Evolutionary conservation across 2,888 invertebrate species (phyloP).

Genomic region (Drosophila meridionalis): DNA sequence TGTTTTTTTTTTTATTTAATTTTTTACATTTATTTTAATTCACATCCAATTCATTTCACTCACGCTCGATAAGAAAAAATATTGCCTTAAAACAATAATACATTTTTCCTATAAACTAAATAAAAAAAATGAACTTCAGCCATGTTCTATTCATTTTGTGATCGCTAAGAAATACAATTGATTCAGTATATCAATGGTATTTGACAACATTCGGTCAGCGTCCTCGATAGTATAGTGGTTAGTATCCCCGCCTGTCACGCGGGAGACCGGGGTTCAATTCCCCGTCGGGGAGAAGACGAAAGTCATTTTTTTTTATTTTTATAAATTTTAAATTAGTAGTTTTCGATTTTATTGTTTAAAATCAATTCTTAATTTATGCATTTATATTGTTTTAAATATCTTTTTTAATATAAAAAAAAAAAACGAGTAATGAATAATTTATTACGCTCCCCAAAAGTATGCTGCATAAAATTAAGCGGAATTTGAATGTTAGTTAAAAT

Average conservation of each 20-base stretch:
- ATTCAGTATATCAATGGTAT: neutral
- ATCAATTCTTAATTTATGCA: neutral
- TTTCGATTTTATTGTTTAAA: neutral
- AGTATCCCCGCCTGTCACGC: slow-evolving; percentile 54
- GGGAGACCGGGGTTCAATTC: slow-evolving; percentile 68
- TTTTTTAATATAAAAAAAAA: neutral
- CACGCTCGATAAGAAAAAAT: neutral
- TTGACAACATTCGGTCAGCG: rapidly evolving
- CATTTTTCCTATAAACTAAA: neutral
- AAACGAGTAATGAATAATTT: neutral
- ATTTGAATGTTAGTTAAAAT: neutral
- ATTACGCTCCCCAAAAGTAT: slow-evolving; percentile 2
- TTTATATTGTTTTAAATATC: neutral
- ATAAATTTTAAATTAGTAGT: too few relatives aligned
- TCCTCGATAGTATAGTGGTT: slow-evolving; percentile 73
- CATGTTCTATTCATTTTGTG: neutral
- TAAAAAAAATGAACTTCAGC: neutral
- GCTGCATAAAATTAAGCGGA: neutral
- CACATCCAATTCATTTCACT: neutral
- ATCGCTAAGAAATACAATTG: neutral
- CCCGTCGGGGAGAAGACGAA: slow-evolving; percentile 53
- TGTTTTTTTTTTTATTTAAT: neutral
- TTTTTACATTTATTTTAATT: neutral
- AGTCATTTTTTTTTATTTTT: neutral
- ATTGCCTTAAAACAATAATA: too few relatives aligned